Base-by-base conservation (phyloP, 2,888 invertebrate species). In the Pterostichus niger region DNA sequence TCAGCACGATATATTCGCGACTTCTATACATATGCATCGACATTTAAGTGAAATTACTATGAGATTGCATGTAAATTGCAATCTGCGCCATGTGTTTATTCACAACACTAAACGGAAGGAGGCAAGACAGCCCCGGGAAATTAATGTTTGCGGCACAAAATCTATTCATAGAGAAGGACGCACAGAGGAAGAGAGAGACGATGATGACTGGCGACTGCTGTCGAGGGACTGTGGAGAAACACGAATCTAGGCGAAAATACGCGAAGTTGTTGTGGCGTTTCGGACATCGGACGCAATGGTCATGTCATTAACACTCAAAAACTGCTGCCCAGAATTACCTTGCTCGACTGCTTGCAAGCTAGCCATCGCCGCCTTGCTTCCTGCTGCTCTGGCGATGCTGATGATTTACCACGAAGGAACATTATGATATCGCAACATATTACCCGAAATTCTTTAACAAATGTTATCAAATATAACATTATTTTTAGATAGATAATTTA, bases 41-140 rank as follows among this genome's bases (percentile, higher is more conserved):
- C 86, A 86, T 86, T 87, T 86, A 86, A 86, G 86, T 87, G 86
- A 87, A 87, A 87, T 87, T 86, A 86, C 85, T 85, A 86, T 86
- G 85, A 86, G 86, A 87, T 86, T 86, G 86, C 86, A 87, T 87
- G 87, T 86, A 88, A 87, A 88, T 87, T 86, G 86, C 86, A 86
- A 85, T 85, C 85, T 85, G 86, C 86, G 86, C 83, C 86, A 88
- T 88, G 87, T 88, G 88, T 88, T 88, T 87, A 88, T 87, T 86
- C 87, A 86, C 85, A 85, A 84, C 85, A 86, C 84, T 83, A 77
- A 84, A 85, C 86, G 86, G 87, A 87, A 88, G 86, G 85, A 86
- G 86, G 87, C 88, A 88, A 89, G 88, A 89, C 88, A 88, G 88
- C 87, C 87, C 87, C 87, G 88, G 88, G 88, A 87, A 89, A 89